Evolutionary conservation across 2,113 vertebrate genomes (phyloP).

Genomic region (Oryzias javanicus): DNA sequence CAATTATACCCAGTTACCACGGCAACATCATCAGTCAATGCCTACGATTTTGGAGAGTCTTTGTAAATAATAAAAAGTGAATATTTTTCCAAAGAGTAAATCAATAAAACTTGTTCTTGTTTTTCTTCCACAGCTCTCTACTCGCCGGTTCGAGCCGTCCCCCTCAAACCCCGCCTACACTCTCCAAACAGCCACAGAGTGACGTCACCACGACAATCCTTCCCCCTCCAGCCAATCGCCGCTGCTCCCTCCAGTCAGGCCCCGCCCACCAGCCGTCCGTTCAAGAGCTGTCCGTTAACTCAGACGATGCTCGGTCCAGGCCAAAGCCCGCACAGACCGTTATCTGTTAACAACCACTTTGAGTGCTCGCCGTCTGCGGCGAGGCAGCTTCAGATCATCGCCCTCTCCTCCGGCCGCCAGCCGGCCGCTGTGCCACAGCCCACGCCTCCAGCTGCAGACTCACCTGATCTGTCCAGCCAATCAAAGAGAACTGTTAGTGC

Average conservation of each 20-base stretch:
- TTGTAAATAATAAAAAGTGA: too few relatives aligned
- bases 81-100: too few relatives aligned
- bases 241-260: constrained; percentile 37
- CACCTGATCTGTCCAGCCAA: constrained; percentile 35
- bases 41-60: too few relatives aligned
- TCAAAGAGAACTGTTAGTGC: constrained; percentile 46
- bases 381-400: constrained; percentile 76
- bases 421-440: constrained; percentile 31
- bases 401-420: constrained; percentile 71
- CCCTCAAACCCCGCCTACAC: constrained; percentile 67
- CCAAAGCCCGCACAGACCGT: constrained; percentile 38
- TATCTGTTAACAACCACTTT: constrained; percentile 37
- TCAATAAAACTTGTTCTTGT: too few relatives aligned
- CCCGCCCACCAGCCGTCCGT: constrained; percentile 29
- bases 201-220: constrained; percentile 49
- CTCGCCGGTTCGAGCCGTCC: constrained; percentile 73
- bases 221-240: constrained; percentile 49
- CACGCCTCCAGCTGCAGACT: constrained; percentile 5
- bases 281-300: constrained; percentile 50
- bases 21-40: too few relatives aligned
- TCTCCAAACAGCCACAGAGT: constrained; percentile 55
- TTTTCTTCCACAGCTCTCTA: constrained; percentile 66
- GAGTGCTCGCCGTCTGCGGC: constrained; percentile 70
- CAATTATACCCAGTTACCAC: too few relatives aligned
- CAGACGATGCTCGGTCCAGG: constrained; percentile 31